Evolutionary conservation across 2,888 invertebrate species (phyloP).

Genomic region (Ferdinandea cuprea): DNA sequence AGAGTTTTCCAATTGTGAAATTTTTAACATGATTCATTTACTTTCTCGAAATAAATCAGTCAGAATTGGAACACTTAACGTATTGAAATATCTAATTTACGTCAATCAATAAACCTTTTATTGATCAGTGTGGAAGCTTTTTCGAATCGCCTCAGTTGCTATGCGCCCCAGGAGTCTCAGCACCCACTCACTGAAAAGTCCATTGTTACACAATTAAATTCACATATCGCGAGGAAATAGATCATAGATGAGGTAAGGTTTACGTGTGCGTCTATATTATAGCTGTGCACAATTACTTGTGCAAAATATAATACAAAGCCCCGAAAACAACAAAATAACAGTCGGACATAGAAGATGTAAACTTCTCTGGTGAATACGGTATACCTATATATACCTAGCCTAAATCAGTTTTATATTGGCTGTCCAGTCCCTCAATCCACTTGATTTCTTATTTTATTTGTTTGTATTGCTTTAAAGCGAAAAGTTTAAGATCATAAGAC

Average conservation of each 20-base stretch:
- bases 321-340: constrained; percentile 16
- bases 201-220: constrained; percentile 22
- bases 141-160: constrained; percentile 22
- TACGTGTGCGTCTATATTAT: no score
- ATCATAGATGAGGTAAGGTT: neutral
- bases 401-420: constrained; percentile 54
- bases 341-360: constrained; percentile 18
- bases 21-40: constrained; percentile 34
- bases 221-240: neutral
- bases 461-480: constrained; percentile 63
- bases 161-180: constrained; percentile 18
- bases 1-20: constrained; percentile 12
- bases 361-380: constrained; percentile 4
- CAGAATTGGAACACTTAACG: constrained; percentile 21
- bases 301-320: no score
- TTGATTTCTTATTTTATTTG: constrained; percentile 57
- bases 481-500: constrained; percentile 63
- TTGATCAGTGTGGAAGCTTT: constrained; percentile 41
- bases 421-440: constrained; percentile 50
- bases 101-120: constrained; percentile 44
- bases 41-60: constrained; percentile 44
- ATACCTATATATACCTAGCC: constrained; percentile 15
- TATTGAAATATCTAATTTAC: constrained; percentile 36
- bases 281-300: neutral
- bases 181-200: constrained; percentile 41